Evolutionary conservation across 1,140 invertebrate species (phyloP).

Genomic region (Antheraea pernyi): DNA sequence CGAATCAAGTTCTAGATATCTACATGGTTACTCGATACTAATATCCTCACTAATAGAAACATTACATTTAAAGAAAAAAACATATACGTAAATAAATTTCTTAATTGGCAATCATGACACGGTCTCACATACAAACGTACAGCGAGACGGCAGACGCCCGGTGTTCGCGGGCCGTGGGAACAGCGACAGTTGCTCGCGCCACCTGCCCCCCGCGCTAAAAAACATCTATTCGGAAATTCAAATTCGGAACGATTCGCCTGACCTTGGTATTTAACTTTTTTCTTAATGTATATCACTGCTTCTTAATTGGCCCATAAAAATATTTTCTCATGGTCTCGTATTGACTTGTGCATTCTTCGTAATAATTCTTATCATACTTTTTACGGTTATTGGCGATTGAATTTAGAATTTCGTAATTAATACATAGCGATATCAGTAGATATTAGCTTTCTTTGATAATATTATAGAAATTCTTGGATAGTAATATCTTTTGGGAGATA

Average conservation of each 20-base stretch:
- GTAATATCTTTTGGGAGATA: no score
- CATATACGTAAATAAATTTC: conserved; percentile 18
- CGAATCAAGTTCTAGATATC: not conserved
- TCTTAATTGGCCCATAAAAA: conserved; percentile 7
- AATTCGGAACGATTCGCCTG: conserved; percentile 63
- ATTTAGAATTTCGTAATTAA: not conserved
- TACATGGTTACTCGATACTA: not conserved
- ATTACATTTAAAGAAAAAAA: not conserved
- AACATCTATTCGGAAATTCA: conserved; percentile 61
- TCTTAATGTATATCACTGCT: conserved; percentile 10
- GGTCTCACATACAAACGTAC: conserved; percentile 30
- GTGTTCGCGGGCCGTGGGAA: conserved; percentile 53
- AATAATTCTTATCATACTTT: not conserved
- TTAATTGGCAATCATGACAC: conserved; percentile 61
- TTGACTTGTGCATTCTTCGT: not conserved
- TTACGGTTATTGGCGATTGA: not conserved
- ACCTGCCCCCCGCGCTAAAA: conserved; percentile 66
- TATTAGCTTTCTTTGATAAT: no score
- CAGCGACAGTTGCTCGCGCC: conserved; percentile 55
- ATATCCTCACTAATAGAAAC: not conserved
- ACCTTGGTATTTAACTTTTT: conserved; percentile 52
- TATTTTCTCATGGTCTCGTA: not conserved
- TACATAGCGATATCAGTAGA: not conserved
- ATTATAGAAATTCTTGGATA: no score
- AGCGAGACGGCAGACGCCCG: conserved; percentile 36